Evolutionary conservation across 1,140 invertebrate species (phyloP).

Genomic region (Babylonia areolata): DNA sequence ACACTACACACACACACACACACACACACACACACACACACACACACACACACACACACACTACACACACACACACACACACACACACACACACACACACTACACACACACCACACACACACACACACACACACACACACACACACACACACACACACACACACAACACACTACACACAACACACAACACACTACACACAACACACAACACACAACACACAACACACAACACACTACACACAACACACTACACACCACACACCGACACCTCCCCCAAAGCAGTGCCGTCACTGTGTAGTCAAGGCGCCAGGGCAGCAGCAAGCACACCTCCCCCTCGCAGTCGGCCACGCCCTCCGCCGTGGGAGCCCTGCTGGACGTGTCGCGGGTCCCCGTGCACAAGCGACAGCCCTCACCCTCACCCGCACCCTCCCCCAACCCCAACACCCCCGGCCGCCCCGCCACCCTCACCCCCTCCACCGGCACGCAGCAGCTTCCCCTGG

Average conservation of each 20-base stretch:
- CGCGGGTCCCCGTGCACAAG: conserved; percentile 3
- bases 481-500: neutral
- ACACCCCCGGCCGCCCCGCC: neutral
- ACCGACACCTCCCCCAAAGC: too few species aligned
- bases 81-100: neutral
- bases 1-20: too few species aligned
- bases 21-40: too few species aligned
- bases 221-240: too few species aligned
- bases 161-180: too few species aligned
- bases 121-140: too few species aligned
- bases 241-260: too few species aligned
- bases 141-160: too few species aligned
- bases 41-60: too few species aligned
- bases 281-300: neutral
- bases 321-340: neutral
- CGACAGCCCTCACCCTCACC: neutral
- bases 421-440: neutral
- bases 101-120: neutral
- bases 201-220: too few species aligned
- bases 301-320: neutral
- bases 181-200: too few species aligned
- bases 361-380: conserved; percentile 23
- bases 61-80: too few species aligned
- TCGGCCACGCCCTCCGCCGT: neutral
- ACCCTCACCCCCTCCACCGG: neutral